A percentile compares a stretch with the other conserved stretches of the same genome.
Conservation (phyloP, 2,113 vertebrate genomes). For the Clupea harengus region DNA sequence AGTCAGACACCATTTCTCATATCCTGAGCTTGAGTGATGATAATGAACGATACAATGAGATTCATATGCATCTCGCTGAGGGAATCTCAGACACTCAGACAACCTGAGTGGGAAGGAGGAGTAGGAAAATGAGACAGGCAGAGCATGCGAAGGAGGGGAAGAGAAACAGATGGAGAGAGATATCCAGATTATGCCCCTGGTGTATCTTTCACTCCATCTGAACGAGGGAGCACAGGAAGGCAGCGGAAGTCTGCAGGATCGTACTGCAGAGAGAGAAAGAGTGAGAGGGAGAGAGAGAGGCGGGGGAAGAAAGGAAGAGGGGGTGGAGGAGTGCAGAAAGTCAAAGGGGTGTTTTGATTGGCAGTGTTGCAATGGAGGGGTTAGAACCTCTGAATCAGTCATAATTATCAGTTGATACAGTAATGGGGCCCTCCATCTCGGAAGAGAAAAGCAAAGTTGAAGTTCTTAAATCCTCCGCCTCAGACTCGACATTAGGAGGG, state of each 20-base stretch:
- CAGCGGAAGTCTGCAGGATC: background rate
- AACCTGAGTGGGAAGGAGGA: background rate
- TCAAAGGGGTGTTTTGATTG: background rate
- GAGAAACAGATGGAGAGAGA: background rate
- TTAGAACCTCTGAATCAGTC: background rate
- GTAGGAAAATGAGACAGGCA: background rate
- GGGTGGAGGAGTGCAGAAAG: background rate
- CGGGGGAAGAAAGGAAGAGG: background rate
- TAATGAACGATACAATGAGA: background rate
- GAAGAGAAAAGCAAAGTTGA: background rate
- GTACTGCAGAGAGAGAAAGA: background rate
- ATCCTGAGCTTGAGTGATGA: background rate
- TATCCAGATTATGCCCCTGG: background rate
- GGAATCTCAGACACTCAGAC: background rate
- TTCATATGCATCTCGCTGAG: background rate
- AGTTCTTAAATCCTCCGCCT: background rate
- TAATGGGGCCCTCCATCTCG: background rate
- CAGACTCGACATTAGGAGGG: background rate
- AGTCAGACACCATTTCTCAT: background rate
- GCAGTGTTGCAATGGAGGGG: background rate
- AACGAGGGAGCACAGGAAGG: background rate
- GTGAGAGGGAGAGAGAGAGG: background rate
- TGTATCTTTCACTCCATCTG: background rate
- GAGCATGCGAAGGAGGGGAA: background rate
- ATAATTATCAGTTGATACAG: slow-evolving; percentile 1